Base-by-base conservation (phyloP, 2,113 vertebrate species). In the Zapornia atra region DNA sequence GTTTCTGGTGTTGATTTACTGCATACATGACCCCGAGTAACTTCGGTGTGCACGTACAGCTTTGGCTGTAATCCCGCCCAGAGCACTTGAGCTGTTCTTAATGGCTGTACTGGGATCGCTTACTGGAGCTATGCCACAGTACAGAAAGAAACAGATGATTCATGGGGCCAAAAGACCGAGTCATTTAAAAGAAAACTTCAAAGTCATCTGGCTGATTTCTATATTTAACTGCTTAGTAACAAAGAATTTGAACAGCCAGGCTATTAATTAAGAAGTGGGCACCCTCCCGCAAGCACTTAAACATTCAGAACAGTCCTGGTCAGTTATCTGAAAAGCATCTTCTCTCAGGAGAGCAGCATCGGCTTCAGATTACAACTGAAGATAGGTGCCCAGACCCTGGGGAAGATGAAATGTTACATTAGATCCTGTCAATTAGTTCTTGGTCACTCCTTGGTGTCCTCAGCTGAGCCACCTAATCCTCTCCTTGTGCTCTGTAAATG, bases 181-280 rank as follows among this genome's bases (percentile, higher is more conserved):
- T 48, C 21, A 86, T 77, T 92, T 90, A 83, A 91, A 92, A 92
- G 64, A 72, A 86, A 96, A 51, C 86, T 94, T 93, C 90, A 94
- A 83, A 94, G 86, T 46, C 88, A 86, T 88, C 42, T 77, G 68
- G 50, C 17, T 40, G n/a, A 81, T 83, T 88, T 92, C 91, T 95
- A 31, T 78, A 82, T 92, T 96, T 92, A 94, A 66, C 50, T 92
- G 64, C 68, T 36, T 81, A 80, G 54, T 86, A 77, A 92, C 28
- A 73, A 61, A 88, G 75, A 69, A 69, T 69, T 80, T 53, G 68
- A 93, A 90, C 79, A 92, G 68, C 63, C 3, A 2, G 71, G 42
- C 85, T 80, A 77, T 77, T 95, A 72, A 94, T 88, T 83, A 79
- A 90, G 92, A 87, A 66, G 33, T 5, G 16, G 60, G 56, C 22